Percentiles rank a stretch among this genome's conserved stretches.
phyloP scores from a whole-genome alignment of 1,140 invertebrate genomes.

The Zelostemma sp. region DNA sequence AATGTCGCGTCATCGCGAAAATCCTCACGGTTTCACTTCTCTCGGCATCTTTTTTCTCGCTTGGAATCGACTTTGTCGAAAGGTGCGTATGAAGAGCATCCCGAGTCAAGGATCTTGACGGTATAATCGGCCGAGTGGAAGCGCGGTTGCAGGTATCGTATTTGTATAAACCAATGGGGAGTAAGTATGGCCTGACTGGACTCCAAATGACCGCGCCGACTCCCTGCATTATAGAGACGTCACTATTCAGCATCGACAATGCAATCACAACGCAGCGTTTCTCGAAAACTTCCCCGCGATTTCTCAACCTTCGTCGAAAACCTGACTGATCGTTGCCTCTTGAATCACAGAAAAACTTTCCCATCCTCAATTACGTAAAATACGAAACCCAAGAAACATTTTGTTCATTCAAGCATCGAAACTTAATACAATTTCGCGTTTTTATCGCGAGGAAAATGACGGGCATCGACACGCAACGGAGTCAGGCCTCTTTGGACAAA shows the following conservation, averaged over 20 bases:
- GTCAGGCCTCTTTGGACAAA: slow-evolving; percentile 31
- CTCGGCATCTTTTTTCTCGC: too few relatives aligned
- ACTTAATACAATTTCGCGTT: too few relatives aligned
- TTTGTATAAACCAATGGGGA: slow-evolving; percentile 54
- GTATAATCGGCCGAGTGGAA: slow-evolving; percentile 45
- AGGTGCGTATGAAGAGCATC: slow-evolving; percentile 26
- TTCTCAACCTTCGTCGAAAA: slow-evolving; percentile 21
- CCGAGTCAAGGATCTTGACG: slow-evolving; percentile 36
- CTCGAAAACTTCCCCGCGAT: slow-evolving; percentile 29
- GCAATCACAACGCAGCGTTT: slow-evolving; percentile 63
- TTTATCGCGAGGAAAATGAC: too few relatives aligned
- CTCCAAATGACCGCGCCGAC: slow-evolving; percentile 43
- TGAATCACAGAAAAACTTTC: too few relatives aligned
- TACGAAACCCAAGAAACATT: too few relatives aligned
- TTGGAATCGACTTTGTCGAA: slow-evolving; percentile 10
- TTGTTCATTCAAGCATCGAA: too few relatives aligned
- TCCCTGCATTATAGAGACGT: slow-evolving; percentile 53
- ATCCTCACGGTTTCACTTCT: too few relatives aligned
- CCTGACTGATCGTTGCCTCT: slow-evolving; percentile 41
- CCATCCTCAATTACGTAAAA: too few relatives aligned
- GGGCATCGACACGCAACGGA: slow-evolving; percentile 17
- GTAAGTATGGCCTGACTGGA: slow-evolving; percentile 40
- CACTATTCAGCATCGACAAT: slow-evolving; percentile 61
- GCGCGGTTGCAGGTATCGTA: slow-evolving; percentile 54
- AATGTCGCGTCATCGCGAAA: slow-evolving; percentile 9